Conservation (phyloP, 2,113 vertebrate genomes). For the Brachionichthys hirsutus region DNA sequence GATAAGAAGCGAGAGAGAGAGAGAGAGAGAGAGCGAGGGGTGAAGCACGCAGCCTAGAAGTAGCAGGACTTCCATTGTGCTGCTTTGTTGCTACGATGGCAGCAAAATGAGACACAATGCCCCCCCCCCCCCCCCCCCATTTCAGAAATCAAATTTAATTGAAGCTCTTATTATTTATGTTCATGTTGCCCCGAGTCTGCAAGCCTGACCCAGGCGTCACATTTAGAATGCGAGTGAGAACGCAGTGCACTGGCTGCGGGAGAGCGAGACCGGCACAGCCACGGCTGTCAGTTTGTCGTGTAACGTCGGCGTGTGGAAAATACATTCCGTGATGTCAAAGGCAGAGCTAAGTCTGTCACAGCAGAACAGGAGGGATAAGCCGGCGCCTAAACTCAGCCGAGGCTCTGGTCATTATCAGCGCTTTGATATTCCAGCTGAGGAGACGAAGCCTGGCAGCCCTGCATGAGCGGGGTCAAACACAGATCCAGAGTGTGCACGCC, state of each 20-base stretch:
- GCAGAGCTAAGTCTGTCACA: conserved; percentile 42
- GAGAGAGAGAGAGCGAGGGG: background rate
- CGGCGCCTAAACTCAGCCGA: conserved; percentile 67
- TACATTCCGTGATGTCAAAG: conserved; percentile 58
- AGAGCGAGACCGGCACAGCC: conserved; percentile 1
- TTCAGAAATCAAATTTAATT: no score
- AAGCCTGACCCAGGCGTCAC: background rate
- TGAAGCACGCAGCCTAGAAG: conserved; percentile 8
- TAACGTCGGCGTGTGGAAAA: conserved; percentile 59
- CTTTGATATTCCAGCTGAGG: conserved; percentile 47
- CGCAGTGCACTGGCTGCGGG: conserved; percentile 1
- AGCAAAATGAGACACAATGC: background rate
- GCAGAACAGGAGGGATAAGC: conserved; percentile 36
- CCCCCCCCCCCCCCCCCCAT: no score
- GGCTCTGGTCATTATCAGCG: conserved; percentile 67
- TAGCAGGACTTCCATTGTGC: conserved; percentile 2
- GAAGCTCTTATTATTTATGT: background rate
- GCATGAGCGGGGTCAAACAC: conserved; percentile 19
- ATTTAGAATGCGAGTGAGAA: background rate
- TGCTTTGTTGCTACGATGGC: background rate
- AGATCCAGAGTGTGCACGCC: background rate
- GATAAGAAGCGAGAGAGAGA: conserved; percentile 6
- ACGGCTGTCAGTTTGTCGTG: conserved; percentile 28
- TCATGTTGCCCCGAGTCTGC: background rate
- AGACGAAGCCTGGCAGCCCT: conserved; percentile 28